Conservation (phyloP, 1,140 invertebrate genomes). For the Coenobita brevimanus region DNA sequence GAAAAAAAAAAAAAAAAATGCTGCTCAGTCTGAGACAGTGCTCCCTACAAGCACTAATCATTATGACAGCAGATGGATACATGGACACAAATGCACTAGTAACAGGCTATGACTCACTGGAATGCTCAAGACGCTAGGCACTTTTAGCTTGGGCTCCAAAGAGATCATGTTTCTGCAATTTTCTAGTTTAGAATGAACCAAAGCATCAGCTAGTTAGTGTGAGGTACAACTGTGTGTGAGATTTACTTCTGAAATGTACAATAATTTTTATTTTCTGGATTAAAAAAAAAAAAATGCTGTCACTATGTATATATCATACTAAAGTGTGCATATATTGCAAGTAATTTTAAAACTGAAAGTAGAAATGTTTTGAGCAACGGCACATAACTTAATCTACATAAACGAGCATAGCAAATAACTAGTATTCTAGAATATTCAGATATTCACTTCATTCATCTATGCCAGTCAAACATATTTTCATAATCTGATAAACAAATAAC, state of each 20-base stretch:
- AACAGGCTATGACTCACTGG: conserved; percentile 57
- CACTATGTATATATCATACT: no score
- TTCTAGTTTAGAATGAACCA: no score
- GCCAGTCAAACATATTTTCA: no score
- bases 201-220: no score
- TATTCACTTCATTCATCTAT: background rate
- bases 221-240: no score
- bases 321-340: no score
- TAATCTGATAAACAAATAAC: no score
- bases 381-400: conserved; percentile 45
- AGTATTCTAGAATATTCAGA: conserved; percentile 18
- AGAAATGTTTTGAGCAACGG: conserved; percentile 48
- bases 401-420: conserved; percentile 27
- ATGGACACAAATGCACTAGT: conserved; percentile 43
- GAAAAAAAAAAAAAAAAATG: conserved; percentile 63
- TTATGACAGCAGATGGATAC: conserved; percentile 48
- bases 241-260: no score
- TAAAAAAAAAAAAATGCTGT: no score
- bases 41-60: conserved; percentile 32
- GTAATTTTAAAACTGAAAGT: no score
- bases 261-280: no score
- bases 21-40: conserved; percentile 56
- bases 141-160: conserved; percentile 56
- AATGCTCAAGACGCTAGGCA: conserved; percentile 63
- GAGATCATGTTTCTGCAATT: background rate